Conservation (phyloP, 2,797 vertebrate species). For the Cichlasoma orientale region DNA sequence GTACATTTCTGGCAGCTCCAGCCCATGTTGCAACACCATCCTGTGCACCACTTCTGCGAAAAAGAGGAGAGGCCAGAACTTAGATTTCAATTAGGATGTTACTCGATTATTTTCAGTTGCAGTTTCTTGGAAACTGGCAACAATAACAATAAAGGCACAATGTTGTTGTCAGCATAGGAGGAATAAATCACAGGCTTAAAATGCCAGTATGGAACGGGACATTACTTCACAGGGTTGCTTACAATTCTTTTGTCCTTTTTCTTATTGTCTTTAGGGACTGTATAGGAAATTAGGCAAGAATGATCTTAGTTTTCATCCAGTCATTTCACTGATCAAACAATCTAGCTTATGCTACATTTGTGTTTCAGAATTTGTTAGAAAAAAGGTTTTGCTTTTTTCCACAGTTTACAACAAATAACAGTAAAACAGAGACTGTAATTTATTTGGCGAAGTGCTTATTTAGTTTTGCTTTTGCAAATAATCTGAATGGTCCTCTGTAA, state of each 20-base stretch:
- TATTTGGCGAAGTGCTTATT: background rate
- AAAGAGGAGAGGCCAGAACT: slow-evolving; percentile 1
- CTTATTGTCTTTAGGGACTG: background rate
- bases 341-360: background rate
- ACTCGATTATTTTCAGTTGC: slow-evolving; percentile 10
- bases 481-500: background rate
- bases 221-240: background rate
- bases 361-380: background rate
- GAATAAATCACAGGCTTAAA: background rate
- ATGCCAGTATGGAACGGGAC: background rate
- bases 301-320: background rate
- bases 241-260: background rate
- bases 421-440: background rate
- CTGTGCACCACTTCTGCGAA: background rate
- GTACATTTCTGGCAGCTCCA: slow-evolving; percentile 1
- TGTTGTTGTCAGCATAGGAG: background rate
- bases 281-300: background rate
- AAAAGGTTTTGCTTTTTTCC: background rate
- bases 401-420: background rate
- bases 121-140: background rate
- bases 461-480: background rate
- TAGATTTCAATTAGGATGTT: background rate
- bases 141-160: background rate
- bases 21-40: slow-evolving; percentile 33
- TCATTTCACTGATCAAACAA: background rate